These are phyloP conservation scores for Artemisiospiza belli DNA, from an alignment of 2,113 vertebrate species.

Conservation along the genomic window DNA sequence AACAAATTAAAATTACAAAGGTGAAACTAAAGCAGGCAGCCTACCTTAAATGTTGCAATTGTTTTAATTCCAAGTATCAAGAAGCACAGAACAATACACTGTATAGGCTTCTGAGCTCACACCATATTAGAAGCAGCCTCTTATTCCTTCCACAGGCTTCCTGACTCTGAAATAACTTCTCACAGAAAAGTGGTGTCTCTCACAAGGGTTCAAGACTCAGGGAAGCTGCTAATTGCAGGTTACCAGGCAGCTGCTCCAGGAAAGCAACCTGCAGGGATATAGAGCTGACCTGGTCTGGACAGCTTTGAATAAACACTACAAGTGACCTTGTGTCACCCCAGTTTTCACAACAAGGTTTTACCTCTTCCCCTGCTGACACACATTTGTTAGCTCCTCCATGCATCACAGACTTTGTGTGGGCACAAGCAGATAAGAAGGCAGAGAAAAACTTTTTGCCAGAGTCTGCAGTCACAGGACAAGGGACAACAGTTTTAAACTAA, in stretches of 20 bases:
- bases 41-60: not conserved
- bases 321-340: not conserved
- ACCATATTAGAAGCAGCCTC: not conserved
- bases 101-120: not conserved
- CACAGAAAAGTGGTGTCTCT: not conserved
- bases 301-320: not conserved
- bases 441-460: not conserved
- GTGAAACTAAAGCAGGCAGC: not conserved
- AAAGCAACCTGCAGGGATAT: fast-evolving
- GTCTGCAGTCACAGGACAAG: not conserved
- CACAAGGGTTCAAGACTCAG: not conserved
- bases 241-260: not conserved
- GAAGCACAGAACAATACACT: not conserved
- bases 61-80: not conserved
- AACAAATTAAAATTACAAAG: slow-evolving; percentile 2
- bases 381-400: not conserved
- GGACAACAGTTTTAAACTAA: not conserved
- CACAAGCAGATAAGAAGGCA: not conserved
- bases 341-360: not conserved
- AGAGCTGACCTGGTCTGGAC: not conserved
- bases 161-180: not conserved
- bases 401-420: not conserved
- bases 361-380: not conserved
- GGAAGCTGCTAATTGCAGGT: not conserved
- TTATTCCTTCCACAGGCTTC: not conserved